These are phyloP conservation scores for Gallinago jamesoni DNA, from an alignment of 2,113 vertebrate genomes.

Conservation along the genomic window DNA sequence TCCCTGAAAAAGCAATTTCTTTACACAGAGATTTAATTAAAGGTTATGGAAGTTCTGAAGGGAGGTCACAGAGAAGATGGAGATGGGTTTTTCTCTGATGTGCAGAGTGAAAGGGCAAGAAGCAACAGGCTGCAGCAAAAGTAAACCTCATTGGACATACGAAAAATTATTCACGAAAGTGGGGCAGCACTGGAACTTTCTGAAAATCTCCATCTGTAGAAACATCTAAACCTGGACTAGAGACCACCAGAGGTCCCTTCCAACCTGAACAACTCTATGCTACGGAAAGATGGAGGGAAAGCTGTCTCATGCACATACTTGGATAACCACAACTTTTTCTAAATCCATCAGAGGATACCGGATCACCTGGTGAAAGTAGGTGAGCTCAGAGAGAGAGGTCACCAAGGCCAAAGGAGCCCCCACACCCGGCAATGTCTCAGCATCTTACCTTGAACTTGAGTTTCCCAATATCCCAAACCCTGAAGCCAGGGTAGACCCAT, in stretches of 20 bases:
- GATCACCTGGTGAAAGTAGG: not conserved
- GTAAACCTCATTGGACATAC: not conserved
- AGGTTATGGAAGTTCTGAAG: not conserved
- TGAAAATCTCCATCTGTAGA: not conserved
- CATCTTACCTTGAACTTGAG: not conserved
- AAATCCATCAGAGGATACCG: not conserved
- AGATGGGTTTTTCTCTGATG: not conserved
- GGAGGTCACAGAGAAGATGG: not conserved
- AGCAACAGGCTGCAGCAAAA: not conserved
- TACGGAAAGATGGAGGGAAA: not conserved
- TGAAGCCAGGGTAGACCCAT: rapidly evolving
- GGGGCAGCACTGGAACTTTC: not conserved
- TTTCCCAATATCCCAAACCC: not conserved
- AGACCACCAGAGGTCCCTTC: not conserved
- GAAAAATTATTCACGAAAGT: not conserved
- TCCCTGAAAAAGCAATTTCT: not conserved
- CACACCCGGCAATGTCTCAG: not conserved
- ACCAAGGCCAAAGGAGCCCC: not conserved
- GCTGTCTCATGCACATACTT: rapidly evolving
- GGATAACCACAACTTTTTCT: not conserved
- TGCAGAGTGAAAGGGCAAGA: not conserved
- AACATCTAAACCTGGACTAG: not conserved
- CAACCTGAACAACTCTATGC: not conserved
- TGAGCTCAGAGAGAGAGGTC: not conserved
- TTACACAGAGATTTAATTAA: not conserved